These are phyloP conservation scores for Staurois parvus DNA, from an alignment of 2,797 vertebrate species.

Conservation along the genomic window DNA sequence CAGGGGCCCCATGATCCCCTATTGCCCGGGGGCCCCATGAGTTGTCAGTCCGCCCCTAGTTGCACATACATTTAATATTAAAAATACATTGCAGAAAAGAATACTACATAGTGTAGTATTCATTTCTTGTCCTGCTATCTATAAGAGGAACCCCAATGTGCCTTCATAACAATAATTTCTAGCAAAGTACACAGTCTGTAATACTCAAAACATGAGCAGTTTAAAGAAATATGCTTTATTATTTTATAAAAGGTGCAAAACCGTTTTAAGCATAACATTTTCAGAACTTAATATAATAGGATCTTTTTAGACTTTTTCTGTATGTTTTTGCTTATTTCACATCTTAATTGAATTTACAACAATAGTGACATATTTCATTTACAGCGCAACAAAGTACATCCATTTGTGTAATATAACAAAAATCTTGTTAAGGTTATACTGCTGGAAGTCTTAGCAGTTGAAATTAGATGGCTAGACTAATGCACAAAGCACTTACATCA, in stretches of 20 bases:
- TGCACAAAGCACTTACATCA: constrained; percentile 50
- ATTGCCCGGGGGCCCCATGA: too few relatives aligned
- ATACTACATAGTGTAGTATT: not conserved
- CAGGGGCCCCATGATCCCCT: too few relatives aligned
- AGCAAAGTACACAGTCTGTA: constrained; percentile 41
- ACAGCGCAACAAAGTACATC: constrained; percentile 62
- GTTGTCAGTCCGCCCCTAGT: too few relatives aligned
- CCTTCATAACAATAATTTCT: not conserved
- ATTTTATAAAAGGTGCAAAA: constrained; percentile 68
- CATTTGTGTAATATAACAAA: constrained; percentile 60
- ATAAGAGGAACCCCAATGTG: not conserved
- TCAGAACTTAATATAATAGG: constrained; percentile 52
- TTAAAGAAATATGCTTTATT: constrained; percentile 71
- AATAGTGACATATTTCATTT: constrained; percentile 57
- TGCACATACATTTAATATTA: too few relatives aligned
- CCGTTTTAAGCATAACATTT: constrained; percentile 62
- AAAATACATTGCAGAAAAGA: not conserved
- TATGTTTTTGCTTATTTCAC: constrained; percentile 57
- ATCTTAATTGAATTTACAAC: constrained; percentile 62
- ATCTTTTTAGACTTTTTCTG: constrained; percentile 38
- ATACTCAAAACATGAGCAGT: constrained; percentile 60
- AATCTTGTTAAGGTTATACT: constrained; percentile 42
- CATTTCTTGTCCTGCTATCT: not conserved
- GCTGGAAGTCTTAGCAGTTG: constrained; percentile 47
- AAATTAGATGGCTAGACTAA: constrained; percentile 48